Conservation (phyloP, 2,888 invertebrate species). For the Phaonia tiefii region DNA sequence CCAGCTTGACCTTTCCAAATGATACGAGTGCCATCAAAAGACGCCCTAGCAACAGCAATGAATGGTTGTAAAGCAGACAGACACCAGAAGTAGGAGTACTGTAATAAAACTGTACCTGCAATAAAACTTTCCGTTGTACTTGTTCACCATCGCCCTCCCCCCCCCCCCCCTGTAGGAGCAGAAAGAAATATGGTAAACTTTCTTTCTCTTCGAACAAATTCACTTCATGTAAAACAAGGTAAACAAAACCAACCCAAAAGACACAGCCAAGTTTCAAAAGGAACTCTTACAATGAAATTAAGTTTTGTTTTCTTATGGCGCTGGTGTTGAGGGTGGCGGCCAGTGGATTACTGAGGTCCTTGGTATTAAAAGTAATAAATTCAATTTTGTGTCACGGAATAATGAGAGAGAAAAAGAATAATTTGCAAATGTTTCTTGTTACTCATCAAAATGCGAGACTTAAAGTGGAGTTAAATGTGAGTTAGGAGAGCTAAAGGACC, state of each 20-base stretch:
- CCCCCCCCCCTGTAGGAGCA: no score
- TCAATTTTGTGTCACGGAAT: conserved; percentile 27
- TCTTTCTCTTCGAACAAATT: conserved; percentile 8
- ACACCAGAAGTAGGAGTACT: conserved; percentile 17
- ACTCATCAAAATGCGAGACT: neutral
- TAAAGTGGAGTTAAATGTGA: neutral
- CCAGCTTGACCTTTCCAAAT: neutral
- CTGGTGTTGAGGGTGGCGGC: neutral
- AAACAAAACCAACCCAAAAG: conserved; percentile 27
- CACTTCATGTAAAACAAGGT: conserved; percentile 37
- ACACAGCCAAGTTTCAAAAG: conserved; percentile 14
- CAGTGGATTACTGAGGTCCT: neutral
- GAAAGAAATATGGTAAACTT: conserved; percentile 13
- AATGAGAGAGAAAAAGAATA: neutral
- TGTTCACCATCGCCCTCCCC: neutral
- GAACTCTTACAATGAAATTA: conserved; percentile 33
- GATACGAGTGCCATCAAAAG: no score
- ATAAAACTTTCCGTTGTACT: conserved; percentile 26
- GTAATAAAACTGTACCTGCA: conserved; percentile 39
- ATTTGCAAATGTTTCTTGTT: conserved; percentile 5
- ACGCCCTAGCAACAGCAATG: neutral
- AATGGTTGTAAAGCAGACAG: neutral
- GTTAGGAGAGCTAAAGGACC: no score
- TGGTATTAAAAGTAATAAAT: conserved; percentile 7
- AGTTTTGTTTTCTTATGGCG: neutral